Conservation (phyloP, 1,140 invertebrate species). For the Papilio dardanus region DNA sequence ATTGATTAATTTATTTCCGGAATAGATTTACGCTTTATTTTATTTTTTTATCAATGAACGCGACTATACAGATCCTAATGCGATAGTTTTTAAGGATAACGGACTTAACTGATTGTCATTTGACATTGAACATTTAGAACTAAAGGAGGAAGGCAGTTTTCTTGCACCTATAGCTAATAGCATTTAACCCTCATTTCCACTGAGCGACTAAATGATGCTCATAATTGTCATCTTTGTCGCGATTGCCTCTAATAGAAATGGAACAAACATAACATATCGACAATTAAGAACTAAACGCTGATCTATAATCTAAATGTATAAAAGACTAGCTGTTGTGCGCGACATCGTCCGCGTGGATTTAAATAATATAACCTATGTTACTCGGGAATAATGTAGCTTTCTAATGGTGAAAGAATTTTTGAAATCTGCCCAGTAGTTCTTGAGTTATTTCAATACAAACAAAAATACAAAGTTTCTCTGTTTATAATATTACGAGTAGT, state of each 20-base stretch:
- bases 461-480: too few relatives aligned
- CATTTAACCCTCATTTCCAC: neutral
- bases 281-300: too few relatives aligned
- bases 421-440: too few relatives aligned
- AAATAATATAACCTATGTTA: too few relatives aligned
- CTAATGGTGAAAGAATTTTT: too few relatives aligned
- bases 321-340: too few relatives aligned
- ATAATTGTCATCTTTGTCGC: neutral
- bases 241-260: neutral
- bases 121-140: neutral
- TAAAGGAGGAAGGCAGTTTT: neutral
- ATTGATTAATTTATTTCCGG: neutral
- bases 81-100: neutral
- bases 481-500: too few relatives aligned
- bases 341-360: too few relatives aligned
- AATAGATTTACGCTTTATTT: constrained; percentile 4
- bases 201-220: neutral
- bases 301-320: too few relatives aligned
- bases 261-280: neutral
- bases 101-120: neutral
- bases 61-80: neutral
- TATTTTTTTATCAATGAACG: neutral
- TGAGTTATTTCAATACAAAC: too few relatives aligned
- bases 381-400: too few relatives aligned
- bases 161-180: neutral